These are phyloP conservation scores for Hydropsyche tenuis DNA, from an alignment of 1,140 invertebrate species.

Conservation along the genomic window DNA sequence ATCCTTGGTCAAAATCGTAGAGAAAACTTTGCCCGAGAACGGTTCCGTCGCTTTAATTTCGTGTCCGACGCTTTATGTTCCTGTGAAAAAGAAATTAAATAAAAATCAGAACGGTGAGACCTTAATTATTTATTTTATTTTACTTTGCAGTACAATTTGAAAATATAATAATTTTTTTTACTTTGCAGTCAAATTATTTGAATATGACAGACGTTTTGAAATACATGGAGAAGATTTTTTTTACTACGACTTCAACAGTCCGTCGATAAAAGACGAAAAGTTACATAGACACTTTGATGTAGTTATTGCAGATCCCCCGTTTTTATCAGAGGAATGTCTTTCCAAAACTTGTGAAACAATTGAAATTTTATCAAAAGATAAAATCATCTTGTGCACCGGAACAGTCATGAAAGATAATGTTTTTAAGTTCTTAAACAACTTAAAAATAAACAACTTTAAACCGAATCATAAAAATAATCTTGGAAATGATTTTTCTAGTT, in stretches of 20 bases:
- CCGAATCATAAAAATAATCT: constrained; percentile 88
- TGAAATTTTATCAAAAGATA: constrained; percentile 76
- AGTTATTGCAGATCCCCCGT: constrained; percentile 93
- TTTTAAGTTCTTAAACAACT: constrained; percentile 64
- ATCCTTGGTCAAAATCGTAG: constrained; percentile 70
- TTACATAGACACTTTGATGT: constrained; percentile 75
- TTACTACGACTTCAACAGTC: constrained; percentile 88
- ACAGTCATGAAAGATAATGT: constrained; percentile 78
- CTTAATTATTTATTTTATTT: constrained; percentile 33
- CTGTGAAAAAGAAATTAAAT: constrained; percentile 64
- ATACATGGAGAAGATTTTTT: constrained; percentile 82
- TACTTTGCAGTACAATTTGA: constrained; percentile 14
- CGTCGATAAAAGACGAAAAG: constrained; percentile 72
- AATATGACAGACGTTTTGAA: constrained; percentile 83
- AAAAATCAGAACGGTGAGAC: constrained; percentile 58
- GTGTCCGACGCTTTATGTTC: constrained; percentile 85
- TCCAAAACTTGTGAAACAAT: constrained; percentile 83
- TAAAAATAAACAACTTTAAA: constrained; percentile 74
- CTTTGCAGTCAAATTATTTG: constrained; percentile 77
- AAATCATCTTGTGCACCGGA: constrained; percentile 91
- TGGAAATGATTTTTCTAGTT: constrained; percentile 92
- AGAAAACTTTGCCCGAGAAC: constrained; percentile 60
- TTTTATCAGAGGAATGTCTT: constrained; percentile 91
- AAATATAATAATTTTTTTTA: constrained; percentile 11
- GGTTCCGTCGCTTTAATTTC: constrained; percentile 85